Evolutionary conservation across 2,888 invertebrate species (phyloP).

Genomic region (Machimus rusticus): DNA sequence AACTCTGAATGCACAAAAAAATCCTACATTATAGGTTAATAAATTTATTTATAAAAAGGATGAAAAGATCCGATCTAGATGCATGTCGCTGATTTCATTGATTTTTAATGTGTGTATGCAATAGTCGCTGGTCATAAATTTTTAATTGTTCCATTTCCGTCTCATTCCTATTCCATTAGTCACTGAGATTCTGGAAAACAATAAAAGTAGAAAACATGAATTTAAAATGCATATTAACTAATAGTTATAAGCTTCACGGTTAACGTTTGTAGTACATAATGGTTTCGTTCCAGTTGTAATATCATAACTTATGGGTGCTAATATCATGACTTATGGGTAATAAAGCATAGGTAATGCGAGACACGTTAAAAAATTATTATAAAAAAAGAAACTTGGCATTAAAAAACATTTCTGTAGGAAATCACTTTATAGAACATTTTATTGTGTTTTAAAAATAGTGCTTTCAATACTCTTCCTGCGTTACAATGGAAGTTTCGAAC

Average conservation of each 20-base stretch:
- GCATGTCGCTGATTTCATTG: too few relatives aligned
- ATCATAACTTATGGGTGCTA: too few relatives aligned
- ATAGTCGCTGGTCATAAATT: not conserved
- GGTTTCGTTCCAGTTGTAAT: not conserved
- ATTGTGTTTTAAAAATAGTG: not conserved
- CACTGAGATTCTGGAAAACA: not conserved
- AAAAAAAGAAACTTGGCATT: not conserved
- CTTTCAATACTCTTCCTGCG: not conserved
- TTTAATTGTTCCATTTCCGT: not conserved
- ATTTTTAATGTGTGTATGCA: too few relatives aligned
- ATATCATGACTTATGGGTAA: not conserved
- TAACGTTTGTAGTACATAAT: not conserved
- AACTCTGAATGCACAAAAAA: not conserved
- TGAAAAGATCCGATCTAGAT: too few relatives aligned
- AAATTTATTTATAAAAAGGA: not conserved
- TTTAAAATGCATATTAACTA: not conserved
- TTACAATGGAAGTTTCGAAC: not conserved
- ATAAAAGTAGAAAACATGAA: not conserved
- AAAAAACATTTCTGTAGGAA: not conserved
- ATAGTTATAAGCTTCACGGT: not conserved
- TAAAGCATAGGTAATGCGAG: not conserved
- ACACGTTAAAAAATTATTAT: not conserved
- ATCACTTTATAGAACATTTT: not conserved
- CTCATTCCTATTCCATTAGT: not conserved
- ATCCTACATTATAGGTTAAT: not conserved